A percentile compares a stretch with the other conserved stretches of the same genome.
These are phyloP conservation scores for Sciurus vulgaris DNA, from an alignment of 2,797 vertebrate species.

Conservation along the genomic window DNA sequence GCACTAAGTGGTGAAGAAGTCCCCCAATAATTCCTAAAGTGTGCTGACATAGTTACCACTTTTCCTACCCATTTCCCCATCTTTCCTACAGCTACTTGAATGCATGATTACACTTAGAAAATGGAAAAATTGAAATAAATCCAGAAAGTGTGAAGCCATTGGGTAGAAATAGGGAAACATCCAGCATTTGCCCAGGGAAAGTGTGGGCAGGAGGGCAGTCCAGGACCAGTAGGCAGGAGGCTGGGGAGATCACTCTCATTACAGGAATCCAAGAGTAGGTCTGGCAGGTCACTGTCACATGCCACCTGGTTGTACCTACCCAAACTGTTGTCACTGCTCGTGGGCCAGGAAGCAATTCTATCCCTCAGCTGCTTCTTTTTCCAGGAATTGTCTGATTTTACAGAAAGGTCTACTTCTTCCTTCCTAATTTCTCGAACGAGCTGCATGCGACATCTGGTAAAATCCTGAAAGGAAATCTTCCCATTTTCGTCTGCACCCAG, in stretches of 20 bases:
- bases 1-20: neutral
- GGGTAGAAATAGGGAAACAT: neutral
- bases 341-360: constrained; percentile 90
- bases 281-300: neutral
- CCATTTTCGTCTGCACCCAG: constrained; percentile 90
- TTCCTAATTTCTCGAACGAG: constrained; percentile 91
- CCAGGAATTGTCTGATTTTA: constrained; percentile 87
- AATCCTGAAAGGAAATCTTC: constrained; percentile 92
- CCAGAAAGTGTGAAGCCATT: neutral
- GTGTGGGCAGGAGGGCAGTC: neutral
- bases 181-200: neutral
- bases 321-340: constrained; percentile 91
- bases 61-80: neutral
- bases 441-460: constrained; percentile 90
- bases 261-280: neutral
- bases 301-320: constrained; percentile 85
- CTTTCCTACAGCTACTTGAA: neutral
- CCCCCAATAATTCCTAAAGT: neutral
- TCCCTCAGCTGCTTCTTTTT: constrained; percentile 88
- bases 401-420: constrained; percentile 90
- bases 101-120: neutral
- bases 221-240: neutral
- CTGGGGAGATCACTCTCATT: neutral
- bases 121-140: neutral
- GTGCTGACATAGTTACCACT: neutral